Evolutionary conservation across 2,113 vertebrate genomes (phyloP), one percentile per base, ranked within the genome.

Genomic region (Epinephelus cyanopodus): DNA sequence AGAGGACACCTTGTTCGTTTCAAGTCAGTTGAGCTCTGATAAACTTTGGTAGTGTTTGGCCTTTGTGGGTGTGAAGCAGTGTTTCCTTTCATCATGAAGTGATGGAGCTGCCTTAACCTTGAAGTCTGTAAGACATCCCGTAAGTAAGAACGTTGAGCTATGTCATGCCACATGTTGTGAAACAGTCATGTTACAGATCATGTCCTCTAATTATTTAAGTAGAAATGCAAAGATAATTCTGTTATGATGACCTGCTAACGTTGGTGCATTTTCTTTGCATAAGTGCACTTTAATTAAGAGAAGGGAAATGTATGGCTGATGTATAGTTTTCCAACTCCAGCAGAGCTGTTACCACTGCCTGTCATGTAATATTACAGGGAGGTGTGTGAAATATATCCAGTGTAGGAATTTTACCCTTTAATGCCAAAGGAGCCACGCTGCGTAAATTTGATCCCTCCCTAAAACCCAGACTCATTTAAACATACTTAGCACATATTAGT

Each of bases 1-100:
- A n/a, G 29, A 65, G 42, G 75, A 61, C 1, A 2, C 33, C 65
- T 47, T 48, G 81, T 72, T 50, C 17, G 27, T 52, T 79, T 74
- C 53, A 52, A 48, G 56, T 71, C 62, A 50, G 76, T 42, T 52
- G 69, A 62, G 61, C 0, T 56, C 0, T 79, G 60, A 72, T 73
- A 54, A 64, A 39, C 52, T 53, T 56, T 21, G 48, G 9, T 18
- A 6, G 15, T 50, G 4, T 50, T 50, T 50, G 5, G 48, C 17
- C 48, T 50, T 50, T 50, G 48, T 50, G 13, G 11, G 47, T 48
- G 47, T 48, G 47, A 12, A 48, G 3, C 4, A 48, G 14, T 45
- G 42, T 45, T 45, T 45, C 8, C 12, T 13, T 4, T 48, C 11
- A 11, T 4, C 11, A 48, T 50, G 48, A 50, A 18, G 5, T 18